Evolutionary conservation across 2,888 invertebrate species (phyloP).

Genomic region (Acrobeloides nanus): DNA sequence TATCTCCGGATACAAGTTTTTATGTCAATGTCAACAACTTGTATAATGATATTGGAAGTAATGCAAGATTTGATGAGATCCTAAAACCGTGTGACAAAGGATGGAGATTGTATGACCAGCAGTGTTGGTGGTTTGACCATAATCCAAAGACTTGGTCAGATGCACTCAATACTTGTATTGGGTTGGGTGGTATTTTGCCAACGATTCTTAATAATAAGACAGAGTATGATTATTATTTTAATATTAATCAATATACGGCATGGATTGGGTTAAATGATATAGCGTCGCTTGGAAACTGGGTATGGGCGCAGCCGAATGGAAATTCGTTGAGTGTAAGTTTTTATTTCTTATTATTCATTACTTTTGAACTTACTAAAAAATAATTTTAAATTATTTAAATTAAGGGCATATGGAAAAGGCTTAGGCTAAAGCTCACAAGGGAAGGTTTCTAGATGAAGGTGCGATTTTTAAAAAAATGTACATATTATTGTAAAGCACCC

Average conservation of each 20-base stretch:
- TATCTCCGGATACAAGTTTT: too few relatives aligned
- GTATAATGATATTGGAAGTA: too few relatives aligned
- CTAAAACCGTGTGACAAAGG: constrained; percentile 9
- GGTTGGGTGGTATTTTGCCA: constrained; percentile 21
- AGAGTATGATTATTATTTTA: constrained; percentile 16
- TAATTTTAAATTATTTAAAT: too few relatives aligned
- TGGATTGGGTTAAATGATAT: constrained; percentile 34
- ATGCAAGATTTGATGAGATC: too few relatives aligned
- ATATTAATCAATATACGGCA: constrained; percentile 8
- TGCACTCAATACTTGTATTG: constrained; percentile 23
- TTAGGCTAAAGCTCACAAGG: too few relatives aligned
- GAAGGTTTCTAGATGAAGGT: too few relatives aligned
- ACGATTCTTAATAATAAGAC: constrained; percentile 24
- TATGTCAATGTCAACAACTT: too few relatives aligned
- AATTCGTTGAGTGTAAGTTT: neutral
- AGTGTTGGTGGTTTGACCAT: constrained; percentile 4
- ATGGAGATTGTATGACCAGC: constrained; percentile 5
- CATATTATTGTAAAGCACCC: too few relatives aligned
- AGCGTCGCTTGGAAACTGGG: constrained; percentile 18
- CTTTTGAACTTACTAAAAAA: too few relatives aligned
- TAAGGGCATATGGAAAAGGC: too few relatives aligned
- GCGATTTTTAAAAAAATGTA: too few relatives aligned
- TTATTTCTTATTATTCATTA: too few relatives aligned
- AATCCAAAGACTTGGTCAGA: constrained; percentile 22
- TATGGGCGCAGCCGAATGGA: constrained; percentile 24